phyloP scores from a whole-genome alignment of 2,888 invertebrate genomes.

The Malacosoma neustria region DNA sequence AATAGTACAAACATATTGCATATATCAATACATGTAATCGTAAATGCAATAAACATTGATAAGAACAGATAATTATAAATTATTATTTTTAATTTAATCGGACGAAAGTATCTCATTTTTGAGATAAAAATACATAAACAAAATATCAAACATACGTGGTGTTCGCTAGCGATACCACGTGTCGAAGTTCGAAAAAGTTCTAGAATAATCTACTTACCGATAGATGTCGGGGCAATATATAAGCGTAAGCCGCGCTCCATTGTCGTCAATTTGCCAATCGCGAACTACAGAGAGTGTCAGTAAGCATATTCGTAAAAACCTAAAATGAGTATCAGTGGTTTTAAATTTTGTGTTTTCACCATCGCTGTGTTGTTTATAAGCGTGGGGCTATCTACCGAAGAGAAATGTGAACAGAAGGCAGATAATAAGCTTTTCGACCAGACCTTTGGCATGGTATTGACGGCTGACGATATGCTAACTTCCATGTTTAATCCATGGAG shows the following conservation, averaged over 20 bases:
- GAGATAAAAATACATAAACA: neutral
- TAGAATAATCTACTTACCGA: constrained; percentile 33
- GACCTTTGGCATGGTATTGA: constrained; percentile 46
- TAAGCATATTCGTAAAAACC: neutral
- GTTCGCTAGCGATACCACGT: constrained; percentile 5
- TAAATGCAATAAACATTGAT: too few relatives aligned
- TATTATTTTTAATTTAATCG: too few relatives aligned
- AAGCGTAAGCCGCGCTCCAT: constrained; percentile 15
- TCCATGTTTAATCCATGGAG: constrained; percentile 33
- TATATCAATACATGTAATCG: too few relatives aligned
- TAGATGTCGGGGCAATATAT: constrained; percentile 40
- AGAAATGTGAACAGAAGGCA: constrained; percentile 18
- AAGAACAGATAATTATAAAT: too few relatives aligned
- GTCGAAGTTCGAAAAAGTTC: constrained; percentile 16
- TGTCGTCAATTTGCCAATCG: constrained; percentile 10
- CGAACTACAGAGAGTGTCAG: neutral
- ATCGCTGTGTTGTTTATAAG: constrained; percentile 13
- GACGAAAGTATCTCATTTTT: neutral
- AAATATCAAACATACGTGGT: constrained; percentile 7
- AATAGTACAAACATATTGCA: too few relatives aligned
- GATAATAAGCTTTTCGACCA: constrained; percentile 32
- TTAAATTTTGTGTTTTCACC: constrained; percentile 12
- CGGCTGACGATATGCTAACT: constrained; percentile 38
- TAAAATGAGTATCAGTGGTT: constrained; percentile 16
- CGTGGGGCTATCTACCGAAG: constrained; percentile 16